Percentiles rank a stretch among this genome's conserved stretches.
Conservation (phyloP, 1,140 invertebrate genomes). For the Physella acuta region DNA sequence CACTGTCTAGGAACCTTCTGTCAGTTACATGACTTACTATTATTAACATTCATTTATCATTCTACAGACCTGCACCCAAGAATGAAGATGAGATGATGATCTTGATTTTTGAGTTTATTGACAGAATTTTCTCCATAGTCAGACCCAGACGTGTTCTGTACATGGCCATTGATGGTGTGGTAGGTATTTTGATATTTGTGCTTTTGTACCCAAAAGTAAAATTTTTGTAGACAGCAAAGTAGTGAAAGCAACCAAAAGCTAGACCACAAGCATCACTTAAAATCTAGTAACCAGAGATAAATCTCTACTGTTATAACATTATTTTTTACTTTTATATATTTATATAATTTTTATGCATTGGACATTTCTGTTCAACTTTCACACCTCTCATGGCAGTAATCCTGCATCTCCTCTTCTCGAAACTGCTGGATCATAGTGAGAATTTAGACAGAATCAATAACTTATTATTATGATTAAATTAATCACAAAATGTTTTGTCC, state of each 20-base stretch:
- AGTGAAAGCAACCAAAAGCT: too few relatives aligned
- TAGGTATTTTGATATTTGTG: slow-evolving; percentile 52
- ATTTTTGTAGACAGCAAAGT: too few relatives aligned
- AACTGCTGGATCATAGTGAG: neutral
- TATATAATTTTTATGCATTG: too few relatives aligned
- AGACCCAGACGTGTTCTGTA: slow-evolving; percentile 92
- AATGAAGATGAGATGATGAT: slow-evolving; percentile 99
- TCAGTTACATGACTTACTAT: neutral
- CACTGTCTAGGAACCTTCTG: too few relatives aligned
- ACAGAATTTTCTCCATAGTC: slow-evolving; percentile 92
- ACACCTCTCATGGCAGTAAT: too few relatives aligned
- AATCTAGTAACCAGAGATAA: too few relatives aligned
- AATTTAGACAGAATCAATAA: neutral
- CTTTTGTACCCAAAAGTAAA: neutral
- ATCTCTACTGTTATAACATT: too few relatives aligned
- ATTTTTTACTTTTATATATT: too few relatives aligned
- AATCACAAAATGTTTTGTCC: slow-evolving; percentile 32
- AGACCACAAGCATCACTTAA: too few relatives aligned
- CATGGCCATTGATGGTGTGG: slow-evolving; percentile 99
- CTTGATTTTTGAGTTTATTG: slow-evolving; percentile 98
- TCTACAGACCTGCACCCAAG: slow-evolving; percentile 89
- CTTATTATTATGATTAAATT: too few relatives aligned
- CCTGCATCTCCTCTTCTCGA: neutral
- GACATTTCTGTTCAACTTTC: too few relatives aligned
- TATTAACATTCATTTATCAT: neutral